Conservation (phyloP, 2,888 invertebrate species). For the Spialia ferax region DNA sequence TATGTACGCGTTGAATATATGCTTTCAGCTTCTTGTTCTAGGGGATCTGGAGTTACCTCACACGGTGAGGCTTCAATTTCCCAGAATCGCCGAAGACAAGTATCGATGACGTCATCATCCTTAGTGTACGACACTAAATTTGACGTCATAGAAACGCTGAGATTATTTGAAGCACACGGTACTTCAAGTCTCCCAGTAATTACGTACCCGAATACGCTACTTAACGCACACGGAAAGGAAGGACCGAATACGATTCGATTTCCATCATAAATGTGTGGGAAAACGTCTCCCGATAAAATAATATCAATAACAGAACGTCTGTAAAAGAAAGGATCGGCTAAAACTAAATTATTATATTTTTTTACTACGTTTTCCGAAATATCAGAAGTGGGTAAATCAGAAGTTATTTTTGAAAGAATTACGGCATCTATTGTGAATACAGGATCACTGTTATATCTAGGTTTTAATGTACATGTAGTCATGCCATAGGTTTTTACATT, state of each 20-base stretch:
- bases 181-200: neutral
- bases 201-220: constrained; percentile 1
- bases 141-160: neutral
- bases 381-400: constrained; percentile 3
- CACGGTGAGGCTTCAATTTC: constrained; percentile 1
- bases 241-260: constrained; percentile 3
- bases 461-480: neutral
- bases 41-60: neutral
- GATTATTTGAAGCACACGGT: constrained; percentile 6
- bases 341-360: constrained; percentile 4
- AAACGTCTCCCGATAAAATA: constrained; percentile 2
- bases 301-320: neutral
- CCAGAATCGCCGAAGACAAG: constrained; percentile 6
- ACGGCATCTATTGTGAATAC: constrained; percentile 6
- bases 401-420: constrained; percentile 1
- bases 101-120: constrained; percentile 1
- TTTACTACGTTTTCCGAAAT: neutral
- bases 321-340: constrained; percentile 9
- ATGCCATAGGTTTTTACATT: constrained; percentile 4
- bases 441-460: neutral
- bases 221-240: neutral
- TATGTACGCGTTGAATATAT: neutral
- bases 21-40: neutral
- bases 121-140: constrained; percentile 7
- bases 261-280: constrained; percentile 5